Evolutionary conservation across 2,797 vertebrate species (phyloP).

Genomic region (Philypnodon macrostomus): DNA sequence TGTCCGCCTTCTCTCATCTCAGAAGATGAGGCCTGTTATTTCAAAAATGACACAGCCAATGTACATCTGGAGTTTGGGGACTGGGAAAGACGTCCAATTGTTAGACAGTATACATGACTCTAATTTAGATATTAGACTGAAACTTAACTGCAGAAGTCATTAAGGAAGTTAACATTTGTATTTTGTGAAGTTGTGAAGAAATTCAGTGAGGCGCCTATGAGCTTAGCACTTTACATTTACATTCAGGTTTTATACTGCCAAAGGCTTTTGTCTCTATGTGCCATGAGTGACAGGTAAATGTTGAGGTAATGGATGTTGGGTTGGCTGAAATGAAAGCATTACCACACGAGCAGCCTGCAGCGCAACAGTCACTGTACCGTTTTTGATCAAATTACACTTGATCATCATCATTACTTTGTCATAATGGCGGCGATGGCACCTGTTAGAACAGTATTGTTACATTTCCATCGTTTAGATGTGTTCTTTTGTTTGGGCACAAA

Average conservation of each 20-base stretch:
- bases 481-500: too few species aligned
- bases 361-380: not conserved
- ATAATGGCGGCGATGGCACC: too few species aligned
- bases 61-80: not conserved
- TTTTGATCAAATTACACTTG: conserved; percentile 9
- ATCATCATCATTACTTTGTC: conserved; percentile 8
- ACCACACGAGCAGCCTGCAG: not conserved
- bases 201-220: too few species aligned
- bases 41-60: conserved; percentile 16
- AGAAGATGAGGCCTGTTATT: conserved; percentile 32
- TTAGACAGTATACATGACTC: too few species aligned
- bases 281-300: conserved; percentile 2
- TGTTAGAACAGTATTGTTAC: too few species aligned
- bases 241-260: too few species aligned
- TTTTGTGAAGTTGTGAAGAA: too few species aligned
- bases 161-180: too few species aligned
- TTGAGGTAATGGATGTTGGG: conserved; percentile 3
- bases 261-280: not conserved
- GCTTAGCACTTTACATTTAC: too few species aligned
- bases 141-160: too few species aligned
- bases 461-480: too few species aligned
- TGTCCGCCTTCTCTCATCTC: conserved; percentile 13
- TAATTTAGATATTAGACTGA: too few species aligned
- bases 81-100: not conserved
- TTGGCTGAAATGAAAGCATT: not conserved